phyloP scores from a whole-genome alignment of 2,797 vertebrate genomes.

The Hoplostethus atlanticus region DNA sequence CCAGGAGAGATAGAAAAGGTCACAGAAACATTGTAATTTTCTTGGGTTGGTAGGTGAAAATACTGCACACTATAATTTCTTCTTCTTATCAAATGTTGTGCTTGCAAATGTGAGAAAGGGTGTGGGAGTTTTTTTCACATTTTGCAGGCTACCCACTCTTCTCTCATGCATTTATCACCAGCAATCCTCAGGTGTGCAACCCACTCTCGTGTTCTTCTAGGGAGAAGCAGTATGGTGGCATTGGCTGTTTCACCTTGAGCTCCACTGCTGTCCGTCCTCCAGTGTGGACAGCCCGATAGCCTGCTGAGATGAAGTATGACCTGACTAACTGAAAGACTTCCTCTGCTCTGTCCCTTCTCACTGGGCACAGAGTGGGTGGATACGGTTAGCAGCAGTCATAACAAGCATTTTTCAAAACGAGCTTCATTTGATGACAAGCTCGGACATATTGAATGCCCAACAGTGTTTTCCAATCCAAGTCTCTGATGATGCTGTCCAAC shows the following conservation, averaged over 20 bases:
- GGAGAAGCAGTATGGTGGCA: not conserved
- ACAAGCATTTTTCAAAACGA: conserved; percentile 79
- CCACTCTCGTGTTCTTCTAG: too few species aligned
- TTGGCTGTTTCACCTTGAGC: conserved; percentile 29
- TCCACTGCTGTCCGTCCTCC: conserved; percentile 38
- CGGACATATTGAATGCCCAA: conserved; percentile 70
- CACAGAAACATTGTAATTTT: too few species aligned
- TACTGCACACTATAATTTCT: too few species aligned
- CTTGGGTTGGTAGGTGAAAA: too few species aligned
- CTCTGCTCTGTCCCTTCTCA: conserved; percentile 66
- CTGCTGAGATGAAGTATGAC: conserved; percentile 68
- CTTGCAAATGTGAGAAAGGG: too few species aligned
- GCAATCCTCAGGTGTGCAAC: not conserved
- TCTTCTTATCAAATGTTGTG: too few species aligned
- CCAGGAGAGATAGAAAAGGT: too few species aligned
- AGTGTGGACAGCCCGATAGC: conserved; percentile 45
- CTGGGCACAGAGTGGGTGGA: conserved; percentile 69
- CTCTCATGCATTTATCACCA: too few species aligned
- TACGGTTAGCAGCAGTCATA: conserved; percentile 74
- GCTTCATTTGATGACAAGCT: conserved; percentile 76
- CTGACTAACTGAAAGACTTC: conserved; percentile 71
- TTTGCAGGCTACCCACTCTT: too few species aligned
- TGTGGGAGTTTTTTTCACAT: too few species aligned
- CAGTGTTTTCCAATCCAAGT: conserved; percentile 69
- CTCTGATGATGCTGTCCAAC: conserved; percentile 65